Conservation (phyloP, 2,113 vertebrate species). For the Oophaga pumilio region DNA sequence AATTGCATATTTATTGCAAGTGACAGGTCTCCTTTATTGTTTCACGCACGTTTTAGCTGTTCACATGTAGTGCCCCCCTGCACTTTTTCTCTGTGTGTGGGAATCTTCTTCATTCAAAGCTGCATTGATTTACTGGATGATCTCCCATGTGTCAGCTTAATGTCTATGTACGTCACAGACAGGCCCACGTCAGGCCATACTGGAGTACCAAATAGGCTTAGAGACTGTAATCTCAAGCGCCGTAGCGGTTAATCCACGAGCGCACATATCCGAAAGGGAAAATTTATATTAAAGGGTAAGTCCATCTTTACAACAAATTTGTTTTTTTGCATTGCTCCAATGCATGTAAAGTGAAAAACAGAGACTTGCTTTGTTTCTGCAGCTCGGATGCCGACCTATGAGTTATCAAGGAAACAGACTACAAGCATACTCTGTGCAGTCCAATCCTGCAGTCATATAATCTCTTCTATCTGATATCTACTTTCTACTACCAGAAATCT, state of each 20-base stretch:
- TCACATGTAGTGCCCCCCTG: not conserved
- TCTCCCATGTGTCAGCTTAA: conserved; percentile 9
- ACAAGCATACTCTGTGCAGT: not conserved
- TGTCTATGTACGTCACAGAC: not conserved
- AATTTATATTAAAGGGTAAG: not conserved
- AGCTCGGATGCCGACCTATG: not conserved
- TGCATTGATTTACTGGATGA: not conserved
- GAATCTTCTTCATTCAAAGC: not conserved
- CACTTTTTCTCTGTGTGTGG: not conserved
- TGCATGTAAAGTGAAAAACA: not conserved
- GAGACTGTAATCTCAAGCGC: not conserved
- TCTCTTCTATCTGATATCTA: not conserved
- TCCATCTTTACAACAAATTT: not conserved
- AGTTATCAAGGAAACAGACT: not conserved
- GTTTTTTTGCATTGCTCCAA: not conserved
- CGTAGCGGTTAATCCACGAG: not conserved
- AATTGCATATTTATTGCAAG: no score
- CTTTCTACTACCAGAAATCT: not conserved
- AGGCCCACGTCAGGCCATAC: not conserved
- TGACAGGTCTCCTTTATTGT: no score
- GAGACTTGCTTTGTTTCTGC: not conserved
- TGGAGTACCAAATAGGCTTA: not conserved
- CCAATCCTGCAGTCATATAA: not conserved
- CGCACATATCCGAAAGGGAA: not conserved
- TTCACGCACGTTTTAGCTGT: not conserved